Base-by-base conservation (phyloP, 1,140 invertebrate genomes). In the Drosophila sulfurigaster region DNA sequence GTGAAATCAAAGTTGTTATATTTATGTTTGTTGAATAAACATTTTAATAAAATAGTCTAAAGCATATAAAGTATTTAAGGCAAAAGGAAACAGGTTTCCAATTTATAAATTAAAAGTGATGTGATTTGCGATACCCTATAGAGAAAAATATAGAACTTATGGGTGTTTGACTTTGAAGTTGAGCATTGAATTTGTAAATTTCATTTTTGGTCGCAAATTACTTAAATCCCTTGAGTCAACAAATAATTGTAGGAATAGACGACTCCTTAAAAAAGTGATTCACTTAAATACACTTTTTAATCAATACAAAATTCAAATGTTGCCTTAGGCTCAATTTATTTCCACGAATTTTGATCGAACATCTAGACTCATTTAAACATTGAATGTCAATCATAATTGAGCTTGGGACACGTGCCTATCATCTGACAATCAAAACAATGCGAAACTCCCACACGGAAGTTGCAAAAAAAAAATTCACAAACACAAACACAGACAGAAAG, bases 351-450 rank as follows among this genome's bases (percentile, higher is more conserved):
- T 46, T 16, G 20, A 15, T 46, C 15, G 10, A 16, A 46, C 5
- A 46, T 15, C 5, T 5, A 46, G 6, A 16, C 13, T 5, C 45
- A 16, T 16, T 46, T 46, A 46, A 46, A 6, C 45, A 25, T 25
- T 20, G 6, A 8, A 20, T 49, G 46, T 49, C 48, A 49, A 49
- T 49, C 48, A 28, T 49, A 49, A 49, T 11, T 49, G 48, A 25
- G 48, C 8, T 2, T 16, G 16, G 6, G 15, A 16, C 48, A 49
- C 48, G 48, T 13, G n/a, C 20, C 10, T 38, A 20, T 20, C n/a
- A 13, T 4, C 7, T 11, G 52, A 58, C 38, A 70, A 45, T 46
- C 15, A 60, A 45, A 68, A 57, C 60, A 63, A 38, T 5, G 10
- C 10, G 46, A 48, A 30, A 13, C 15, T 32, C 30, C 15, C 7